These are phyloP conservation scores for Leptodirus hochenwartii DNA, from an alignment of 2,888 invertebrate species.

Conservation along the genomic window DNA sequence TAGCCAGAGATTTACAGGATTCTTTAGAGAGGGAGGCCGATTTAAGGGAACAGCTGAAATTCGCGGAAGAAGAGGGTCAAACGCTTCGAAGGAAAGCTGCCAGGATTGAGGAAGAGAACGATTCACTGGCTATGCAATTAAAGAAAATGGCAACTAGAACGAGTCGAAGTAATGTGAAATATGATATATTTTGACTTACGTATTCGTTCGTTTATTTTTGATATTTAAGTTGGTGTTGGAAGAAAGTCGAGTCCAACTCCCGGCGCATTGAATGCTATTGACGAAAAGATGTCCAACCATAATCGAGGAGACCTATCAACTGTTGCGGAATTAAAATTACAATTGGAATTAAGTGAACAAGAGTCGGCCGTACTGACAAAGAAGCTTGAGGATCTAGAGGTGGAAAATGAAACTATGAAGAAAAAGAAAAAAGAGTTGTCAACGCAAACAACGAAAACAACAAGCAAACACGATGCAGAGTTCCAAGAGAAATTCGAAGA, in stretches of 20 bases:
- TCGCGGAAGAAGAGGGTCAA: constrained; percentile 86
- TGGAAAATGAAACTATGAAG: constrained; percentile 53
- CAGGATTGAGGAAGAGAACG: constrained; percentile 93
- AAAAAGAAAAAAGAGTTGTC: constrained; percentile 48
- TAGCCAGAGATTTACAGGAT: constrained; percentile 76
- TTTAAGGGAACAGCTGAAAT: constrained; percentile 76
- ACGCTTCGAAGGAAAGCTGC: constrained; percentile 76
- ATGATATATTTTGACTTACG: constrained; percentile 43
- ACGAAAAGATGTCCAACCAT: too few relatives aligned
- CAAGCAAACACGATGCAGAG: constrained; percentile 5
- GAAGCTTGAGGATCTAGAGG: constrained; percentile 71
- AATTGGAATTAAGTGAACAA: constrained; percentile 78
- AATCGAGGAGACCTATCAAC: too few relatives aligned
- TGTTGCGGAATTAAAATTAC: constrained; percentile 64
- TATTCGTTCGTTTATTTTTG: background rate
- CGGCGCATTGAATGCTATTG: constrained; percentile 53
- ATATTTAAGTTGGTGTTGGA: constrained; percentile 6
- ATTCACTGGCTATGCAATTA: constrained; percentile 84
- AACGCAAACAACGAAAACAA: background rate
- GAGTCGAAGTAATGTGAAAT: constrained; percentile 32
- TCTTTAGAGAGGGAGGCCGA: constrained; percentile 87
- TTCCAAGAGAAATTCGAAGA: constrained; percentile 29
- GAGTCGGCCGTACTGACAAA: constrained; percentile 67
- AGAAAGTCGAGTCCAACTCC: constrained; percentile 48
- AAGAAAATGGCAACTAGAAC: constrained; percentile 73